Percentiles rank a stretch among this genome's conserved stretches.
These are phyloP conservation scores for Gambusia holbrooki DNA, from an alignment of 2,113 vertebrate species.

Conservation along the genomic window DNA sequence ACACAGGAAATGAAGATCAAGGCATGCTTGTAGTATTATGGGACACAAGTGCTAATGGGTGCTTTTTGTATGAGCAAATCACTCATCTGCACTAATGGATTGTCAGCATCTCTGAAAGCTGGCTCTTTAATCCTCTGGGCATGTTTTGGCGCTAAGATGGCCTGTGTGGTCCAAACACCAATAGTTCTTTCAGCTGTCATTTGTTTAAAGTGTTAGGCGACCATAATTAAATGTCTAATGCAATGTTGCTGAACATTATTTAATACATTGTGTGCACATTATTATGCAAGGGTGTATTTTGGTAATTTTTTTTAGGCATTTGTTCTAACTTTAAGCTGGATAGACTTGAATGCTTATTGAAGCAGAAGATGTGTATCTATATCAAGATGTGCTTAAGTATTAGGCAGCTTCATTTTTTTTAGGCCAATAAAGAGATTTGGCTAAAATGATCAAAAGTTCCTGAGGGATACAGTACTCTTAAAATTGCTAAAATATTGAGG, in stretches of 20 bases:
- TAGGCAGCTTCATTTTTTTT: no score
- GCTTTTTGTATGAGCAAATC: slow-evolving; percentile 51
- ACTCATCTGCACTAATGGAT: slow-evolving; percentile 61
- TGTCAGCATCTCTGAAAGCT: slow-evolving; percentile 67
- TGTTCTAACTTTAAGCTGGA: no score
- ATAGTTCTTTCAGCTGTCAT: slow-evolving; percentile 46
- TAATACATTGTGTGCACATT: neutral
- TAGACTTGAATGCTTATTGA: no score
- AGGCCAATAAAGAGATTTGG: no score
- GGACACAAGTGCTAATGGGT: slow-evolving; percentile 65
- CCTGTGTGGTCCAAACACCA: slow-evolving; percentile 42
- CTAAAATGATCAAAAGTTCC: no score
- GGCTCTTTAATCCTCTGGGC: slow-evolving; percentile 59
- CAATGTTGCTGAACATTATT: slow-evolving; percentile 9
- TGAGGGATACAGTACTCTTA: no score
- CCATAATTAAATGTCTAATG: slow-evolving; percentile 18
- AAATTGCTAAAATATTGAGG: no score
- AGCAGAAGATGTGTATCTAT: neutral
- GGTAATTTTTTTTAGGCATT: neutral
- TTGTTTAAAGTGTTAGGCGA: slow-evolving; percentile 32
- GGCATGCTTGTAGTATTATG: slow-evolving; percentile 47
- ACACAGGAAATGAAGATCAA: slow-evolving; percentile 44
- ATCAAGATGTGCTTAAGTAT: no score
- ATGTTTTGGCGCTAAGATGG: slow-evolving; percentile 56
- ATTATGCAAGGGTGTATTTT: neutral